Evolutionary conservation across 1,140 invertebrate species (phyloP).

Genomic region (Drosophila cardini): DNA sequence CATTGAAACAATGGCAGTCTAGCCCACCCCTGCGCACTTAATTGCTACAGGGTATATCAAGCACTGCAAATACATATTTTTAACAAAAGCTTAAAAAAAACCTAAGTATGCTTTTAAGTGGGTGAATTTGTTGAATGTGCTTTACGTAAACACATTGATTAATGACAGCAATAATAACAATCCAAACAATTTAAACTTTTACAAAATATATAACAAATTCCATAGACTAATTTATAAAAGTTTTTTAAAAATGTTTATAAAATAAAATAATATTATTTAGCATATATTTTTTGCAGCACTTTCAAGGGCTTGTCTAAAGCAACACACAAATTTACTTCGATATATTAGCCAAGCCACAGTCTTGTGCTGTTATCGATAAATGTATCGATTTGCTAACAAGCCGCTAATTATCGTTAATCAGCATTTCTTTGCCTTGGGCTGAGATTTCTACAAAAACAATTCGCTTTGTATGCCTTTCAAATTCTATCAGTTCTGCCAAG

Average conservation of each 20-base stretch:
- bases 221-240: too few species aligned
- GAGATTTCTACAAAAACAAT: conserved; percentile 13
- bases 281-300: too few species aligned
- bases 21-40: not conserved
- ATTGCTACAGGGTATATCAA: not conserved
- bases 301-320: too few species aligned
- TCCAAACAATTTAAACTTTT: too few species aligned
- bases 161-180: not conserved
- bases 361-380: not conserved
- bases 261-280: too few species aligned
- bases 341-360: not conserved
- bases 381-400: conserved; percentile 1
- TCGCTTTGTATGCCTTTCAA: conserved; percentile 31
- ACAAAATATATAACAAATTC: too few species aligned
- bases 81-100: conserved; percentile 15
- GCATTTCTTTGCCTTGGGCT: conserved; percentile 16
- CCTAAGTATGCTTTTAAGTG: conserved; percentile 8
- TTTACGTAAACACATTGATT: conserved; percentile 31
- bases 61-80: conserved; percentile 9
- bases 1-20: not conserved
- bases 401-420: conserved; percentile 1
- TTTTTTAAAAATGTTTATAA: too few species aligned
- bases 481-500: conserved; percentile 25
- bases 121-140: conserved; percentile 31
- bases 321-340: not conserved